Conservation (phyloP, 2,888 invertebrate species). For the Flexamia atlantica region DNA sequence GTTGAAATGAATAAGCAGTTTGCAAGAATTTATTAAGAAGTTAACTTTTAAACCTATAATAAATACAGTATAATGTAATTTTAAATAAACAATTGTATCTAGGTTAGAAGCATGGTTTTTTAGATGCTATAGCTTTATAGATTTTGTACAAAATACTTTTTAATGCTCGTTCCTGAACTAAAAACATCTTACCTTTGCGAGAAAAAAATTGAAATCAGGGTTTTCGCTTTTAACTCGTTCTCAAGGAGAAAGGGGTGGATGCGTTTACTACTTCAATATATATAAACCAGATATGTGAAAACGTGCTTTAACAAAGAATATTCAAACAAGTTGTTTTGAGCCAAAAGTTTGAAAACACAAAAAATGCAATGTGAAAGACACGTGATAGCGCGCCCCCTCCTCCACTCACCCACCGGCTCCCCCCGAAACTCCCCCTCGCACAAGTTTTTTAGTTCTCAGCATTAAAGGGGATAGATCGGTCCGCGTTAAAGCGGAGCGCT, state of each 20-base stretch:
- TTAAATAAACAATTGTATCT: no score
- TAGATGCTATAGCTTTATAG: no score
- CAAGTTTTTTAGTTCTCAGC: slow-evolving; percentile 62
- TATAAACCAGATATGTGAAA: slow-evolving; percentile 32
- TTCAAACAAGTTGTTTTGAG: slow-evolving; percentile 50
- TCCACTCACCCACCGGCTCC: not conserved
- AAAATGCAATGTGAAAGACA: slow-evolving; percentile 59
- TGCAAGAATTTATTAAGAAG: no score
- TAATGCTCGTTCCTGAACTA: not conserved
- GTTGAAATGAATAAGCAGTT: no score
- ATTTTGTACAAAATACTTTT: no score
- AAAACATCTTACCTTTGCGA: not conserved
- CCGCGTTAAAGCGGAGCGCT: slow-evolving; percentile 52
- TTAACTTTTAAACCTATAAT: no score
- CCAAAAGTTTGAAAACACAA: slow-evolving; percentile 52
- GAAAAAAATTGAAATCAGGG: not conserved
- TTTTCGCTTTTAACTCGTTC: not conserved
- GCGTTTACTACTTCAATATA: not conserved
- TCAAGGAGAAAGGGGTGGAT: slow-evolving; percentile 3
- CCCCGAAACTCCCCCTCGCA: slow-evolving; percentile 37
- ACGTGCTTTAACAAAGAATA: slow-evolving; percentile 40
- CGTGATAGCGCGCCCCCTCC: slow-evolving; percentile 54
- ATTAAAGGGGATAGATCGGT: slow-evolving; percentile 58
- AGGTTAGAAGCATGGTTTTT: no score
- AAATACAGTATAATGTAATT: no score